These are phyloP conservation scores for Choreutis nemorana DNA, from an alignment of 2,888 invertebrate genomes.

Conservation along the genomic window DNA sequence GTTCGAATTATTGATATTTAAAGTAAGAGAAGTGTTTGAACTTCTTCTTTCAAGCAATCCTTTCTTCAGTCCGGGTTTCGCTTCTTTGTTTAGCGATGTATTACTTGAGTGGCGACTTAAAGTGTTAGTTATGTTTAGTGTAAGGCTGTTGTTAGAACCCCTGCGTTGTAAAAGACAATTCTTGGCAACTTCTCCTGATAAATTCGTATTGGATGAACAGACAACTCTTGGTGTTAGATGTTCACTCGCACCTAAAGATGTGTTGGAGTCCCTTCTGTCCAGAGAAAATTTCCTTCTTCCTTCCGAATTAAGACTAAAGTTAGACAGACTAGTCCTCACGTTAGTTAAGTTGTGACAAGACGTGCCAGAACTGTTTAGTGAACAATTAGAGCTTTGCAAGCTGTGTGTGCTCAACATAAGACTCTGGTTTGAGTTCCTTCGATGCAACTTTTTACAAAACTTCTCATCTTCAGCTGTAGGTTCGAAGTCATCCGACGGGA, in stretches of 20 bases:
- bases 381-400: constrained; percentile 63
- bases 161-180: constrained; percentile 80
- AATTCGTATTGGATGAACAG: constrained; percentile 57
- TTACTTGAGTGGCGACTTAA: constrained; percentile 67
- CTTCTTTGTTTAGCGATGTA: constrained; percentile 59
- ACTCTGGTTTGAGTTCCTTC: constrained; percentile 70
- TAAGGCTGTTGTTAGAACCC: constrained; percentile 87
- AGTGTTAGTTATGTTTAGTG: constrained; percentile 74
- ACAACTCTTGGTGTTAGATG: constrained; percentile 46
- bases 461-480: constrained; percentile 51
- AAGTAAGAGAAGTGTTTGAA: constrained; percentile 89
- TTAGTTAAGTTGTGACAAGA: constrained; percentile 51
- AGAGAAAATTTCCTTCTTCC: constrained; percentile 71
- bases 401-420: constrained; percentile 64
- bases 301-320: constrained; percentile 52
- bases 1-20: constrained; percentile 68
- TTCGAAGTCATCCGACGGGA: constrained; percentile 72
- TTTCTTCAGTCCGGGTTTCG: constrained; percentile 59
- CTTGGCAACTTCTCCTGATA: constrained; percentile 40
- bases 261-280: constrained; percentile 86
- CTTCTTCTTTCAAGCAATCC: constrained; percentile 85
- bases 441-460: constrained; percentile 54
- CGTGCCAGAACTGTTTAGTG: constrained; percentile 46
- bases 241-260: constrained; percentile 75
- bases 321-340: constrained; percentile 52